phyloP scores from a whole-genome alignment of 2,888 invertebrate genomes.

The Mamestra brassicae region DNA sequence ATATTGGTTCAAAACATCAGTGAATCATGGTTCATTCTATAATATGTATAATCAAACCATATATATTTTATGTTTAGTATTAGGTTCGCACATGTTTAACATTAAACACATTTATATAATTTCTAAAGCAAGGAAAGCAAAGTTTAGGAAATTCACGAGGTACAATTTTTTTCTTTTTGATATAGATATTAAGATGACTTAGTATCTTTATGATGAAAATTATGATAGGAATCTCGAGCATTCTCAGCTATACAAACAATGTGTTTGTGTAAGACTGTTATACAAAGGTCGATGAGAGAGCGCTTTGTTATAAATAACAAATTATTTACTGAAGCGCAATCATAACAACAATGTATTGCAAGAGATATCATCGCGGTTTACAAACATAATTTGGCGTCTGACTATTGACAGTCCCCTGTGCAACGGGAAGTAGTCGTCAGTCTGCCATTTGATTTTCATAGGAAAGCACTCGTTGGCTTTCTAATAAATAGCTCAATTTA shows the following conservation, averaged over 20 bases:
- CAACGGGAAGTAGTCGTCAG: slow-evolving; percentile 72
- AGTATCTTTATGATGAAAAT: slow-evolving; percentile 7
- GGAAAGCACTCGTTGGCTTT: slow-evolving; percentile 68
- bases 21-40: slow-evolving; percentile 16
- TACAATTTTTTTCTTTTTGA: too few relatives aligned
- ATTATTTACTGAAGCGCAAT: slow-evolving; percentile 70
- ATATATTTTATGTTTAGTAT: slow-evolving; percentile 16
- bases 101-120: slow-evolving; percentile 9
- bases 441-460: slow-evolving; percentile 70
- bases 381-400: slow-evolving; percentile 77
- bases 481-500: slow-evolving; percentile 15
- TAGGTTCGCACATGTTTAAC: not conserved
- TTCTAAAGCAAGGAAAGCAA: not conserved
- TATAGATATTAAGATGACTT: not conserved
- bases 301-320: slow-evolving; percentile 59
- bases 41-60: not conserved
- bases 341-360: slow-evolving; percentile 77
- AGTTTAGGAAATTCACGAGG: not conserved
- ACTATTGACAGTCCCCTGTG: slow-evolving; percentile 71
- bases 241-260: slow-evolving; percentile 44
- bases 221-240: slow-evolving; percentile 36
- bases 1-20: slow-evolving; percentile 18
- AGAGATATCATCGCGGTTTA: slow-evolving; percentile 80
- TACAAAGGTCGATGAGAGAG: slow-evolving; percentile 43
- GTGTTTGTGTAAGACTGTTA: slow-evolving; percentile 27